Evolutionary conservation across 2,888 invertebrate species (phyloP).

Genomic region (Pegoplata infirma): DNA sequence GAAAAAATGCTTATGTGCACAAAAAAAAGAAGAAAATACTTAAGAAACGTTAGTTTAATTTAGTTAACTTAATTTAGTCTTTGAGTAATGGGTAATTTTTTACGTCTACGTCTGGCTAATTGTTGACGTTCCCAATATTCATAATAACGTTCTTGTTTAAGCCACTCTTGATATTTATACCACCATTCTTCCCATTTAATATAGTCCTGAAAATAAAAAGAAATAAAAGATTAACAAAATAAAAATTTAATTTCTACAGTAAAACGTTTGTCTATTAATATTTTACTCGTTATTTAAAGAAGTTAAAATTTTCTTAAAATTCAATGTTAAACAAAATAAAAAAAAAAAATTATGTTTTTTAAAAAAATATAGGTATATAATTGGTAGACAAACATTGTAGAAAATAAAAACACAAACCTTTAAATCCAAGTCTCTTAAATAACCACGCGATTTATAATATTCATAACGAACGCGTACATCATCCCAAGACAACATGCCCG

Average conservation of each 20-base stretch:
- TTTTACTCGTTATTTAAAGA: too few species aligned
- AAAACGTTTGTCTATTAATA: too few species aligned
- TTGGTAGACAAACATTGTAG: slow-evolving; percentile 11
- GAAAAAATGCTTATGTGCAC: too few species aligned
- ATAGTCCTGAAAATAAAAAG: slow-evolving; percentile 82
- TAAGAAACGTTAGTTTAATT: slow-evolving; percentile 68
- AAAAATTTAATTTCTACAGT: too few species aligned
- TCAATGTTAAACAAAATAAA: not conserved
- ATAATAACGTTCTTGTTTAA: slow-evolving; percentile 81
- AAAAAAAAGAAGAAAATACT: slow-evolving; percentile 17
- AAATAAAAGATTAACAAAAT: too few species aligned
- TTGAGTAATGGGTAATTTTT: slow-evolving; percentile 78
- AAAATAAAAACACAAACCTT: too few species aligned
- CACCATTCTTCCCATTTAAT: slow-evolving; percentile 97
- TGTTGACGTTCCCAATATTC: slow-evolving; percentile 78
- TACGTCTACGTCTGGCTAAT: slow-evolving; percentile 76
- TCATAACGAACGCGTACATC: slow-evolving; percentile 92
- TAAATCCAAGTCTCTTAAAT: slow-evolving; percentile 83
- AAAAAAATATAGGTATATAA: not conserved
- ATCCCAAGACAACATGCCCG: slow-evolving; percentile 89
- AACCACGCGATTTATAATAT: slow-evolving; percentile 93
- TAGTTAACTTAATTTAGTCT: slow-evolving; percentile 75
- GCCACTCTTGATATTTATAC: slow-evolving; percentile 93
- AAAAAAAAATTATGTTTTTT: too few species aligned
- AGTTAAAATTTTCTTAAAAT: too few species aligned